These are phyloP conservation scores for Brenthis hecate DNA, from an alignment of 2,888 invertebrate species.

Conservation along the genomic window DNA sequence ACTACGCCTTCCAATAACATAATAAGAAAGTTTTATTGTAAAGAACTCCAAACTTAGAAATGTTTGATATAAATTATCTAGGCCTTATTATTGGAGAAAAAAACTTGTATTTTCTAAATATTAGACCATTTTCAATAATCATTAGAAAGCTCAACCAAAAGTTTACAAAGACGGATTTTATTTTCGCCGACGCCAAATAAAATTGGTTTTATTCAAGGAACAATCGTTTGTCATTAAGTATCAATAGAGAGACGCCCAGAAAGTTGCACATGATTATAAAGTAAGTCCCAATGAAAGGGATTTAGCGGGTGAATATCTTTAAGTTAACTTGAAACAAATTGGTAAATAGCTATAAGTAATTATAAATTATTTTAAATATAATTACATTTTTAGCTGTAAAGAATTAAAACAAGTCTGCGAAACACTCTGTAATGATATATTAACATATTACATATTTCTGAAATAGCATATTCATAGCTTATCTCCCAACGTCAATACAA, in stretches of 20 bases:
- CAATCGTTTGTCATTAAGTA: conserved; percentile 35
- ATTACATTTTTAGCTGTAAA: too few relatives aligned
- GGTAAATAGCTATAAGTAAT: too few relatives aligned
- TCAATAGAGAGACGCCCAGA: conserved; percentile 31
- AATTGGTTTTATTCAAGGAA: conserved; percentile 28
- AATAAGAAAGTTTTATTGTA: too few relatives aligned
- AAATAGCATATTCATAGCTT: too few relatives aligned
- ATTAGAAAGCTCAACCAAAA: conserved; percentile 5
- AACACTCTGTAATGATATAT: too few relatives aligned
- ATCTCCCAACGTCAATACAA: too few relatives aligned
- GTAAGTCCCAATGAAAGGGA: conserved; percentile 9
- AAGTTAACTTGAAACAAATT: too few relatives aligned
- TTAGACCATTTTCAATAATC: conserved; percentile 6
- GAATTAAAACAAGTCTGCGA: too few relatives aligned
- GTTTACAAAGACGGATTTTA: conserved; percentile 11
- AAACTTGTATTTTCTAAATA: conserved; percentile 13
- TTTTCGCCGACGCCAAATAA: conserved; percentile 11
- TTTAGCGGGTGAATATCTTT: neutral
- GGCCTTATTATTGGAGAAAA: neutral
- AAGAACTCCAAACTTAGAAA: neutral
- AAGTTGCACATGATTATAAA: conserved; percentile 25
- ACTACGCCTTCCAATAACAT: too few relatives aligned
- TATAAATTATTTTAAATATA: too few relatives aligned
- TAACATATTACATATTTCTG: too few relatives aligned
- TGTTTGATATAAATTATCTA: neutral